Conservation (phyloP, 2,113 vertebrate species). For the Muntiacus muntjak region DNA sequence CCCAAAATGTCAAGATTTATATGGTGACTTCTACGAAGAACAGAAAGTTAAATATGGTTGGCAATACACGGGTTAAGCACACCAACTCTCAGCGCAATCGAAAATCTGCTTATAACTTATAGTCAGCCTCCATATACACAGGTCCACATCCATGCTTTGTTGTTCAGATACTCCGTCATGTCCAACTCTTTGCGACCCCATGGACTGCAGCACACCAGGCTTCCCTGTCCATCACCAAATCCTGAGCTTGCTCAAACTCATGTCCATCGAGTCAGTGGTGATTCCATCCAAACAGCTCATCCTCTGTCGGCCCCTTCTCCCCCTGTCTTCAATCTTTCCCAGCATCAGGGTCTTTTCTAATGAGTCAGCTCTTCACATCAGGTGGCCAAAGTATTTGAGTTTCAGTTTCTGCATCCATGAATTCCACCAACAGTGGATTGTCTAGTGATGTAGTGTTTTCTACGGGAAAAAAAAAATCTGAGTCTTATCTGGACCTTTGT, state of each 20-base stretch:
- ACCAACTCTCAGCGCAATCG: background rate
- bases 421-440: background rate
- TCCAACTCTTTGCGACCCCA: rapidly evolving
- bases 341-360: background rate
- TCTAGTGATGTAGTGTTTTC: background rate
- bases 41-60: background rate
- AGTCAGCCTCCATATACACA: background rate
- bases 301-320: background rate
- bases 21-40: background rate
- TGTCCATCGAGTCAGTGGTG: background rate
- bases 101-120: background rate
- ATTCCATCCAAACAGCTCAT: background rate
- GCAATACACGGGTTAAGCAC: rapidly evolving
- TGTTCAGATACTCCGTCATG: background rate
- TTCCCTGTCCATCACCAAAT: background rate
- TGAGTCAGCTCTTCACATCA: background rate
- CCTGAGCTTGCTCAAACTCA: background rate
- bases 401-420: background rate
- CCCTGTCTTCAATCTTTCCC: background rate
- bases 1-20: background rate
- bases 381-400: background rate
- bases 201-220: background rate
- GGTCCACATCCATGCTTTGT: background rate
- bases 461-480: background rate
- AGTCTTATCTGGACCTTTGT: background rate